A percentile compares a stretch with the other conserved stretches of the same genome.
Evolutionary conservation across 2,797 vertebrate genomes (phyloP).

Genomic region (Hydrophis major): DNA sequence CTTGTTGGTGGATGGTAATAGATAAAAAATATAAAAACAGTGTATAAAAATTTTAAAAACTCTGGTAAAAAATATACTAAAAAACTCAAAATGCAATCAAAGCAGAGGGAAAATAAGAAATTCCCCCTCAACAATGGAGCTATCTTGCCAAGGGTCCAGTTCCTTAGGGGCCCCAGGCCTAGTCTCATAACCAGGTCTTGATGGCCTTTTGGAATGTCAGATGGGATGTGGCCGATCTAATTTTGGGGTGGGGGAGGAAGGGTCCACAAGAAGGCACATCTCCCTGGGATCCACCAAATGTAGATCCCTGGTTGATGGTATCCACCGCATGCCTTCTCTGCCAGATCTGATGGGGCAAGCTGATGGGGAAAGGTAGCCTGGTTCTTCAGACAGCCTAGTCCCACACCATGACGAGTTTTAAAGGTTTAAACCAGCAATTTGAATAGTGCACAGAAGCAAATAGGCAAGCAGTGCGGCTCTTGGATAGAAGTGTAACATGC

Average conservation of each 20-base stretch:
- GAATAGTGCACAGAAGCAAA: too few relatives aligned
- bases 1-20: neutral
- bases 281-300: neutral
- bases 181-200: neutral
- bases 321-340: neutral
- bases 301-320: neutral
- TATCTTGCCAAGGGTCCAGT: too few relatives aligned
- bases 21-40: neutral
- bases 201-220: neutral
- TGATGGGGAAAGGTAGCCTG: neutral
- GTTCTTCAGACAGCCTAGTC: too few relatives aligned
- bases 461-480: too few relatives aligned
- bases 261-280: neutral
- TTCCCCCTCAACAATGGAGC: neutral
- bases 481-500: too few relatives aligned
- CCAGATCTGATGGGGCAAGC: neutral
- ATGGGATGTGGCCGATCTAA: neutral
- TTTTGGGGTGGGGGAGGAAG: neutral
- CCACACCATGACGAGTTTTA: neutral
- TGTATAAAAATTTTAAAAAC: neutral
- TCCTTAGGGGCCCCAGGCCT: too few relatives aligned
- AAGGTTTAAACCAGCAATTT: neutral
- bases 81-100: neutral
- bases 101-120: neutral
- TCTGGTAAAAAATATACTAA: neutral